Evolutionary conservation across 2,888 invertebrate species (phyloP).

Genomic region (Sabatieria punctata): DNA sequence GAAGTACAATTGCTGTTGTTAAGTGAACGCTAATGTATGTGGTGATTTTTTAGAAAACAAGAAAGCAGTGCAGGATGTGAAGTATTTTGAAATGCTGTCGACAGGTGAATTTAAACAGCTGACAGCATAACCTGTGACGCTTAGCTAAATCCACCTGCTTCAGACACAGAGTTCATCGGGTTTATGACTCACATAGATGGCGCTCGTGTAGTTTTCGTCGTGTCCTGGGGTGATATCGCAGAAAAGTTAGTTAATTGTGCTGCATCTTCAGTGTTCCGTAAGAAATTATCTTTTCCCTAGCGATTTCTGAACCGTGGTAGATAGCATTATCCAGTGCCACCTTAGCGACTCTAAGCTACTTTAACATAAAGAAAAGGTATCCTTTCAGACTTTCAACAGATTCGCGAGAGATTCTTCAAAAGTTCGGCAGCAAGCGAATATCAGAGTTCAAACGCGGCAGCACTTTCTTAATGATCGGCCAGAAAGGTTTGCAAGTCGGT

Average conservation of each 20-base stretch:
- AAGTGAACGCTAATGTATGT: too few relatives aligned
- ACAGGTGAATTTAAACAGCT: not conserved
- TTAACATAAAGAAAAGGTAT: not conserved
- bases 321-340: too few relatives aligned
- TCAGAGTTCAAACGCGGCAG: conserved; percentile 29
- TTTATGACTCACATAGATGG: not conserved
- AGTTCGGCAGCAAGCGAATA: conserved; percentile 28
- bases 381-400: not conserved
- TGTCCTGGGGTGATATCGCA: not conserved
- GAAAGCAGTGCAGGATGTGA: too few relatives aligned
- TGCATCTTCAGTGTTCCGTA: too few relatives aligned
- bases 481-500: conserved; percentile 26
- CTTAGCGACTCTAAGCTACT: too few relatives aligned
- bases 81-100: not conserved
- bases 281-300: too few relatives aligned
- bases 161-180: not conserved
- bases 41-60: too few relatives aligned
- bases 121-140: not conserved
- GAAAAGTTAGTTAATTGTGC: not conserved
- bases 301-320: too few relatives aligned
- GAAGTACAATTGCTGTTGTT: not conserved
- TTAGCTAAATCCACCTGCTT: not conserved
- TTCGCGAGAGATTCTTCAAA: conserved; percentile 15
- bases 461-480: conserved; percentile 32
- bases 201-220: not conserved